A percentile compares a stretch with the other conserved stretches of the same genome.
phyloP scores from a whole-genome alignment of 1,140 invertebrate genomes.

The Achroia grisella region DNA sequence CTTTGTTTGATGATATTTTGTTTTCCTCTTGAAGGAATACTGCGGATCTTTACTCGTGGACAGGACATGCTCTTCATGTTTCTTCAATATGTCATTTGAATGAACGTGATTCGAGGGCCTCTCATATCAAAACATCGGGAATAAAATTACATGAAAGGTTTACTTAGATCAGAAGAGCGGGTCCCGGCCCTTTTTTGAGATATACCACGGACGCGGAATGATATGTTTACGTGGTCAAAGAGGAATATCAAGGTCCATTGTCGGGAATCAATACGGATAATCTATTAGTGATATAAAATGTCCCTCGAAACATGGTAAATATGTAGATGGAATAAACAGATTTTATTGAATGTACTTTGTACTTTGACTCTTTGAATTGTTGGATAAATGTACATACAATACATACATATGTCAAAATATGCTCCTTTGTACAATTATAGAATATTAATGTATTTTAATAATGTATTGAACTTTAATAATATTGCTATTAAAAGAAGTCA shows the following conservation, averaged over 20 bases:
- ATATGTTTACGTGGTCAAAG: constrained; percentile 52
- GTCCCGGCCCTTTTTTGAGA: constrained; percentile 29
- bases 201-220: constrained; percentile 31
- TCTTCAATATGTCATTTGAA: constrained; percentile 64
- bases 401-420: too few relatives aligned
- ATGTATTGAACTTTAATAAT: too few relatives aligned
- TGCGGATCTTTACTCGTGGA: constrained; percentile 45
- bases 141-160: constrained; percentile 68
- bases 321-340: constrained; percentile 39
- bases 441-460: too few relatives aligned
- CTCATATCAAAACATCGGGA: constrained; percentile 57
- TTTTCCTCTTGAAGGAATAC: constrained; percentile 48
- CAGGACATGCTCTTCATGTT: constrained; percentile 53
- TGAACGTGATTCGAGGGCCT: constrained; percentile 54
- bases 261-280: constrained; percentile 54
- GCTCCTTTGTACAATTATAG: too few relatives aligned
- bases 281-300: constrained; percentile 66
- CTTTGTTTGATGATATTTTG: constrained; percentile 39
- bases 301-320: constrained; percentile 28
- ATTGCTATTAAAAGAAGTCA: too few relatives aligned
- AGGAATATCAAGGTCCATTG: constrained; percentile 39
- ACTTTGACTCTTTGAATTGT: constrained; percentile 32
- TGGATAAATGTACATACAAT: too few relatives aligned
- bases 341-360: constrained; percentile 38
- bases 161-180: constrained; percentile 51